A percentile compares a stretch with the other conserved stretches of the same genome.
Conservation (phyloP, 2,888 invertebrate genomes). For the Sinhomidia bicolor region DNA sequence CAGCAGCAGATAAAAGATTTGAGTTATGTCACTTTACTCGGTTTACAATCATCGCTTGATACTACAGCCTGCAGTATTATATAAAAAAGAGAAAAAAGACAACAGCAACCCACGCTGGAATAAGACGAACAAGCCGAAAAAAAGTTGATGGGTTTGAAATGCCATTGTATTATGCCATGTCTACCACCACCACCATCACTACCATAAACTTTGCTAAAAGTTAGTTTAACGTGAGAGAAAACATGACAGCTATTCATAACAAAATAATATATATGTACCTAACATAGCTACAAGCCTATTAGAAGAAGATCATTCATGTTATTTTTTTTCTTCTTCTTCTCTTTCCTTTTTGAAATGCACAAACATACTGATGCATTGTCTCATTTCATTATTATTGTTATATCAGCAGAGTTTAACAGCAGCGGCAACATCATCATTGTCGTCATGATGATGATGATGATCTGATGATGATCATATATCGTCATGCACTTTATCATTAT, state of each 20-base stretch:
- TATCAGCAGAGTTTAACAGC: neutral
- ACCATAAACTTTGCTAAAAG: neutral
- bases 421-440: neutral
- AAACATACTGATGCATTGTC: conserved; percentile 1
- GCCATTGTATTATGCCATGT: neutral
- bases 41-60: neutral
- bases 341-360: conserved; percentile 13
- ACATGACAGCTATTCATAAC: conserved; percentile 48
- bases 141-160: neutral
- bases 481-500: neutral
- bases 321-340: neutral
- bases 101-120: neutral
- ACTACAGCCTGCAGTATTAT: neutral
- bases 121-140: conserved; percentile 10
- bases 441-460: neutral
- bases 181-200: neutral
- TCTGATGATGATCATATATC: neutral
- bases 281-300: neutral
- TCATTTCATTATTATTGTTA: too few species aligned
- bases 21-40: conserved; percentile 14
- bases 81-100: too few species aligned
- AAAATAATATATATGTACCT: neutral
- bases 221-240: conserved; percentile 4
- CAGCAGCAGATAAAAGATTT: neutral
- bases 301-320: neutral